phyloP scores from a whole-genome alignment of 2,113 vertebrate genomes.

The Thermophis baileyi region DNA sequence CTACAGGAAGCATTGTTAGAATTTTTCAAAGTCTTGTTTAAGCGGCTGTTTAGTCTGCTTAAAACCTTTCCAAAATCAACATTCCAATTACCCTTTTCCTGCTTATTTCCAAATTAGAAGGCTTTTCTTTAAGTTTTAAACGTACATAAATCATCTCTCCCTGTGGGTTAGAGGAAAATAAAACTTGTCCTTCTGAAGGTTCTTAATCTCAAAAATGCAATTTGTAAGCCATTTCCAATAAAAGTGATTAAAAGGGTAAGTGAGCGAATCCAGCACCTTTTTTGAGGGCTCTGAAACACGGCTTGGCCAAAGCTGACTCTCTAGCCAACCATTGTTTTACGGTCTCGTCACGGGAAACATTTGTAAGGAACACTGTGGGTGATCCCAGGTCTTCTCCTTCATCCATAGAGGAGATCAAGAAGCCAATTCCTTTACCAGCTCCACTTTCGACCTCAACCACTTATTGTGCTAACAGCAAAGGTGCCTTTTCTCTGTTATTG shows the following conservation, averaged over 20 bases:
- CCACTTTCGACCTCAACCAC: neutral
- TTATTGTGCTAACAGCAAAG: neutral
- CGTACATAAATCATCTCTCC: neutral
- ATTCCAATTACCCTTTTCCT: neutral
- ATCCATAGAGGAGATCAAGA: neutral
- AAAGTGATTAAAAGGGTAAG: neutral
- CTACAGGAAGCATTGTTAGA: neutral
- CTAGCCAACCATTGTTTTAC: neutral
- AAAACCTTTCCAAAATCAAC: neutral
- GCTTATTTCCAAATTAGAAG: neutral
- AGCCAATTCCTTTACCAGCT: neutral
- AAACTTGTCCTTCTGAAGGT: neutral
- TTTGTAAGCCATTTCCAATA: neutral
- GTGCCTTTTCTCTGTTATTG: neutral
- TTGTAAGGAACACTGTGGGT: neutral
- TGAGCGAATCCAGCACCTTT: neutral
- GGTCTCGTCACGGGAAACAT: neutral
- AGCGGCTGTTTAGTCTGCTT: neutral
- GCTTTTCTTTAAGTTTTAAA: neutral
- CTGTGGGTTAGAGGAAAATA: neutral
- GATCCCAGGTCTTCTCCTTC: neutral
- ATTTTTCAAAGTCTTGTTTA: neutral
- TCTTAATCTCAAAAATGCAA: too few relatives aligned
- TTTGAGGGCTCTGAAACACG: neutral
- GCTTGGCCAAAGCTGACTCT: neutral